Base-by-base conservation (phyloP, 2,113 vertebrate species). In the Microcebus lehilahytsara region DNA sequence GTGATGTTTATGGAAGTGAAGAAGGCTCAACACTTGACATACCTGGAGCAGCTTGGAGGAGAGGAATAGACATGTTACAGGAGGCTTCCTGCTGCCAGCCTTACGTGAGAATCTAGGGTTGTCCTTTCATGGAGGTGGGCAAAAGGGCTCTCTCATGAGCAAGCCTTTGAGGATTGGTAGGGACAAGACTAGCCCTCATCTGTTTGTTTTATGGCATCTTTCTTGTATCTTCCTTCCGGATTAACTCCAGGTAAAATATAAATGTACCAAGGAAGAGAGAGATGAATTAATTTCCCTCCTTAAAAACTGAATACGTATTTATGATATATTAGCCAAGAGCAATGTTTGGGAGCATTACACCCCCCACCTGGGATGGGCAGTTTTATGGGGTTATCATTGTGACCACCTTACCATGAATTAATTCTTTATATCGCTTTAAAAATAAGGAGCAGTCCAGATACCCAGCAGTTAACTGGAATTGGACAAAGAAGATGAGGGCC, bases 351-450 rank as follows among this genome's bases (percentile, higher is more conserved):
- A 86, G 80, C 32, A 90, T 22, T 64, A 37, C 23, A 49, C 75
- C 20, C 77, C 8, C 17, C 37, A 95, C 40, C 23, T 74, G 10
- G 30, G 42, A 53, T 58, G 20, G 66, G 34, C 46, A 78, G 8
- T 91, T 3, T 78, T 75, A n/a, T 62, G 12, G 64, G 60, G 12
- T 72, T 88, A 22, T 49, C 60, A 58, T 37, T 72, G 62, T 87
- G 93, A 92, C 23, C 85, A 67, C 3, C 19, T 78, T 75, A 58
- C 22, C 3, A 42, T 91, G 46, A 94, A 69, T 87, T 95, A n/a
- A 95, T 91, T 94, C 37, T 77, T 96, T 89, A 58, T 67, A 53
- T 85, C 34, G 56, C 71, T 85, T 95, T 89, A n/a, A 85, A 85
- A 95, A 22, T 86, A 87, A 86, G 16, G 95, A 77, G 12, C 25